These are phyloP conservation scores for Mesopsocus fuscifrons DNA, from an alignment of 2,888 invertebrate species.

Conservation along the genomic window DNA sequence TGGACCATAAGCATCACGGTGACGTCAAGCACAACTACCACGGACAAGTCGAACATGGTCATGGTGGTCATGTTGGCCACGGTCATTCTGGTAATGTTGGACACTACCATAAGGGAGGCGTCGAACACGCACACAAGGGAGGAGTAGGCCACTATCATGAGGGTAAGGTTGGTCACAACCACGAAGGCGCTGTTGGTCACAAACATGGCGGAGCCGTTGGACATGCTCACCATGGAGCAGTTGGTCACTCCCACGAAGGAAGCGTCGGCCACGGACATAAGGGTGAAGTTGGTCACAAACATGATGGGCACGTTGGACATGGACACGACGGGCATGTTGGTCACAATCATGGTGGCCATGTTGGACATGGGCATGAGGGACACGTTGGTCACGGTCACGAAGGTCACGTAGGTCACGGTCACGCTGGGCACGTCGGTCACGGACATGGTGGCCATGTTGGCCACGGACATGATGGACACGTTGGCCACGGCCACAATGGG, in stretches of 20 bases:
- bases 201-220: constrained; percentile 23
- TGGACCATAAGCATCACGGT: constrained; percentile 18
- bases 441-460: constrained; percentile 15
- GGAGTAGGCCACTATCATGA: constrained; percentile 20
- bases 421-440: constrained; percentile 15
- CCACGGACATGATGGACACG: constrained; percentile 9
- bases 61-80: constrained; percentile 23
- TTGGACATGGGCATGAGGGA: constrained; percentile 26
- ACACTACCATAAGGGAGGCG: constrained; percentile 10
- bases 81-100: constrained; percentile 20
- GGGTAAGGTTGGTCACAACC: constrained; percentile 21
- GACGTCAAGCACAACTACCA: constrained; percentile 20
- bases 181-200: constrained; percentile 24
- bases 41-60: constrained; percentile 26
- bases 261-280: constrained; percentile 20
- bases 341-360: constrained; percentile 24
- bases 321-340: constrained; percentile 21
- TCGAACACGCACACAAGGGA: constrained; percentile 17
- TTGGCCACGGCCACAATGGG: not conserved
- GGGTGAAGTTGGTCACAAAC: constrained; percentile 21
- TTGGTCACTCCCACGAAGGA: constrained; percentile 17
- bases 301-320: constrained; percentile 26
- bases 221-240: constrained; percentile 11
- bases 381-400: constrained; percentile 22
- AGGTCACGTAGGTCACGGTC: constrained; percentile 15